Base-by-base conservation (phyloP, 2,797 vertebrate species). In the Xyrichtys novacula region DNA sequence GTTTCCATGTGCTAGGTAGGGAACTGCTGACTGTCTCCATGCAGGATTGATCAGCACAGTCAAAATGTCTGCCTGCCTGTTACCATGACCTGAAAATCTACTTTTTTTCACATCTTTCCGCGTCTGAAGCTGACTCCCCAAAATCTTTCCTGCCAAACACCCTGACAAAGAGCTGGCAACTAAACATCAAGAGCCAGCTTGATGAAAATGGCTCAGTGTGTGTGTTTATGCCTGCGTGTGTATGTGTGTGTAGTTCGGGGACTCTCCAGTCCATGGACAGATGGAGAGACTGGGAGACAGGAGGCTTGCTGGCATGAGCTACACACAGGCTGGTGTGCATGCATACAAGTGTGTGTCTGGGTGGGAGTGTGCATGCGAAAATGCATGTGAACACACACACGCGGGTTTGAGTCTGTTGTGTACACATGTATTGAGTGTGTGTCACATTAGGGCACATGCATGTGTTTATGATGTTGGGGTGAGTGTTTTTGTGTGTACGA, bases 251-350 rank as follows among this genome's bases (percentile, higher is more conserved):
- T 69, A 63, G 88, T 85, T 91, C 80, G 74, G 90, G 90, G 90
- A 91, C 89, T 92, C 87, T 92, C 90, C 89, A 92, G 86, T 92
- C 88, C 83, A 86, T 89, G 92, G 91, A 94, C 93, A 94, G 94
- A 94, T 94, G 93, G 94, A 93, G 89, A 87, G 93, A 93, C 93
- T 91, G 89, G 88, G 88, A 95, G 90, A 92, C 92, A 91, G 91
- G 91, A 93, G 92, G 91, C 90, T 88, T 92, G 89, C 91, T 94
- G 91, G 93, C 93, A 92, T 90, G 85, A 89, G 84, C 76, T 89
- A 59, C 59, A 60, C 85, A 67, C 91, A 93, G 83, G 86, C 90
- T 93, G 91, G 87, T 87, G 87, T 87, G 89, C 68, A 77, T 85
- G 88, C 66, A 77, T 84, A 81, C 65, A 56, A 67, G 75, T 49